phyloP scores from a whole-genome alignment of 2,113 vertebrate genomes.

The Onychostoma macrolepis region DNA sequence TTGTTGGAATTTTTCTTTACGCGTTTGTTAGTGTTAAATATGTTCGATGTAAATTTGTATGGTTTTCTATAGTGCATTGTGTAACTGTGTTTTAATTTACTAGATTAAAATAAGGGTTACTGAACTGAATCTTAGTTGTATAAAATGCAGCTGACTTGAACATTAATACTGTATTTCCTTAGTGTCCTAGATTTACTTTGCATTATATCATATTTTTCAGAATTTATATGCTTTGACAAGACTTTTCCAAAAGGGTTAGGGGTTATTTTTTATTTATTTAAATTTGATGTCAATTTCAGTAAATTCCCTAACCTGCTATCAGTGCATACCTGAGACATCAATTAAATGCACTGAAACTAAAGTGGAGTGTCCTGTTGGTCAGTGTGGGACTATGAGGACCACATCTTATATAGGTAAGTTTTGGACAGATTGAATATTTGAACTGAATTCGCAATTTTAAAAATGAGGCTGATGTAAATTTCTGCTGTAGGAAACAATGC shows the following conservation, averaged over 20 bases:
- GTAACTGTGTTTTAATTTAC: background rate
- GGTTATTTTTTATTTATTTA: background rate
- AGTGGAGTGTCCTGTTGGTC: conserved; percentile 43
- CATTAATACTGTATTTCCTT: background rate
- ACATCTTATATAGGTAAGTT: conserved; percentile 42
- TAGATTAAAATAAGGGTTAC: background rate
- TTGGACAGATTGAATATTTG: background rate
- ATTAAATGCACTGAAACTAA: conserved; percentile 29
- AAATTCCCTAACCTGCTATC: conserved; percentile 42
- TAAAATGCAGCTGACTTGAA: background rate
- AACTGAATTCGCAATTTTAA: background rate
- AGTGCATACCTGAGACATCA: conserved; percentile 52
- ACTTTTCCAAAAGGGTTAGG: background rate
- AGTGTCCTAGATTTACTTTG: background rate
- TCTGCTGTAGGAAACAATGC: conserved; percentile 8
- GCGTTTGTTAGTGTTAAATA: background rate
- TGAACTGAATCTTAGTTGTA: background rate
- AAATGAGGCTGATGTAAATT: background rate
- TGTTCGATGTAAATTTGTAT: background rate
- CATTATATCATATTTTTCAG: background rate
- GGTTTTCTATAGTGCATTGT: background rate
- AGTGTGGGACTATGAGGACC: conserved; percentile 47
- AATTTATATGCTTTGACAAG: background rate
- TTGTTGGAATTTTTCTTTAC: background rate
- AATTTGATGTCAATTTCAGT: conserved; percentile 30